phyloP scores from a whole-genome alignment of 2,888 invertebrate genomes.

The Epiblema foenella region DNA sequence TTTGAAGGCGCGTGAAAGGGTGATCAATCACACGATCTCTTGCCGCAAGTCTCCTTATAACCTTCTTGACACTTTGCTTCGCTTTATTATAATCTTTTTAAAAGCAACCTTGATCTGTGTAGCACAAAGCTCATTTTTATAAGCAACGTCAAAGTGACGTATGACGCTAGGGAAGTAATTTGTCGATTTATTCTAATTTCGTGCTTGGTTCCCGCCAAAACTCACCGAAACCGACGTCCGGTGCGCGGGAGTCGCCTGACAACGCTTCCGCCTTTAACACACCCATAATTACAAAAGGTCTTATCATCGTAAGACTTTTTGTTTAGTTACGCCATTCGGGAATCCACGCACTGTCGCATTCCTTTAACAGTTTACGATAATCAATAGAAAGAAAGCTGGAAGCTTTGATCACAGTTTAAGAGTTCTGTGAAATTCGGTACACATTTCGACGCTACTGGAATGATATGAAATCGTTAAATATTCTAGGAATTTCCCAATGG shows the following conservation, averaged over 20 bases:
- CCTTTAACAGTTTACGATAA: conserved; percentile 61
- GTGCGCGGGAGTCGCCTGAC: conserved; percentile 62
- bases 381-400: conserved; percentile 56
- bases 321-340: neutral
- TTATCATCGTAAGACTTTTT: neutral
- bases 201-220: conserved; percentile 65
- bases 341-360: conserved; percentile 56
- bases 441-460: conserved; percentile 18
- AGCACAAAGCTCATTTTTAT: neutral
- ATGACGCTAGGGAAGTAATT: conserved; percentile 5
- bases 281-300: neutral
- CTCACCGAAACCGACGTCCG: conserved; percentile 65
- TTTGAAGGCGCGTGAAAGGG: conserved; percentile 50
- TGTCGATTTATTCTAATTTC: conserved; percentile 62
- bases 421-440: conserved; percentile 28
- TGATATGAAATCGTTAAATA: conserved; percentile 10
- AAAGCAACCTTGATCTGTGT: neutral
- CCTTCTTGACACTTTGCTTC: conserved; percentile 4
- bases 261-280: conserved; percentile 65
- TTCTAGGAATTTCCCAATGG: neutral
- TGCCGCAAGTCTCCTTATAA: conserved; percentile 48
- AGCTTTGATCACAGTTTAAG: conserved; percentile 59
- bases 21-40: conserved; percentile 64
- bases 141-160: neutral
- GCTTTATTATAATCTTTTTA: neutral